These are phyloP conservation scores for Zosterops japonicus DNA, from an alignment of 2,113 vertebrate species.

Conservation along the genomic window DNA sequence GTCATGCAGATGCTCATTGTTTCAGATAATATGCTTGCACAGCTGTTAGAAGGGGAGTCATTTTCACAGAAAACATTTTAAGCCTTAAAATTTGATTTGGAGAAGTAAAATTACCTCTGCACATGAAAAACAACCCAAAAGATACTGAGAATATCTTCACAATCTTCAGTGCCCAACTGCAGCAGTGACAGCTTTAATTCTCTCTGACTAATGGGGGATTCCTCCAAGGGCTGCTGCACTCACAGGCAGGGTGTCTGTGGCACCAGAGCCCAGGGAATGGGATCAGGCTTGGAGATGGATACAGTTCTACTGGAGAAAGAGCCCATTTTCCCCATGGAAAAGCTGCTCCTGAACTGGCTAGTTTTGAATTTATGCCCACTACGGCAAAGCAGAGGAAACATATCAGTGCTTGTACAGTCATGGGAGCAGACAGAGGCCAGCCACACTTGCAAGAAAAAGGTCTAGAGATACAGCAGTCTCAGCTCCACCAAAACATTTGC, in stretches of 20 bases:
- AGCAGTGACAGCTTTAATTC: not conserved
- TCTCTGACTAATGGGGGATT: not conserved
- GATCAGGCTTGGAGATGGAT: not conserved
- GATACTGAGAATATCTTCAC: not conserved
- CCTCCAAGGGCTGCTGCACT: not conserved
- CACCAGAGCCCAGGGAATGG: fast-evolving
- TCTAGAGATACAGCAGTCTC: not conserved
- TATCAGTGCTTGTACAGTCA: not conserved
- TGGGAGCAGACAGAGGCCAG: not conserved
- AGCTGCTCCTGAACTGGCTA: not conserved
- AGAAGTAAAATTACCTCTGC: not conserved
- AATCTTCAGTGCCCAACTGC: not conserved
- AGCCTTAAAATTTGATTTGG: not conserved
- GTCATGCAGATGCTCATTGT: not conserved
- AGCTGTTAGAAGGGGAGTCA: not conserved
- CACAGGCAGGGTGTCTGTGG: not conserved
- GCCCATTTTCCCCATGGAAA: not conserved
- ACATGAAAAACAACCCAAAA: fast-evolving
- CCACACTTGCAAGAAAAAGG: not conserved
- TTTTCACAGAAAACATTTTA: not conserved
- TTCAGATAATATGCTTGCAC: not conserved
- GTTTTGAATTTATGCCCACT: not conserved
- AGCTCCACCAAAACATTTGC: not conserved
- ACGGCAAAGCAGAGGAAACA: not conserved
- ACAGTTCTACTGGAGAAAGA: not conserved